Evolutionary conservation across 2,888 invertebrate species (phyloP).

Genomic region (Trissolcus brochymenae): DNA sequence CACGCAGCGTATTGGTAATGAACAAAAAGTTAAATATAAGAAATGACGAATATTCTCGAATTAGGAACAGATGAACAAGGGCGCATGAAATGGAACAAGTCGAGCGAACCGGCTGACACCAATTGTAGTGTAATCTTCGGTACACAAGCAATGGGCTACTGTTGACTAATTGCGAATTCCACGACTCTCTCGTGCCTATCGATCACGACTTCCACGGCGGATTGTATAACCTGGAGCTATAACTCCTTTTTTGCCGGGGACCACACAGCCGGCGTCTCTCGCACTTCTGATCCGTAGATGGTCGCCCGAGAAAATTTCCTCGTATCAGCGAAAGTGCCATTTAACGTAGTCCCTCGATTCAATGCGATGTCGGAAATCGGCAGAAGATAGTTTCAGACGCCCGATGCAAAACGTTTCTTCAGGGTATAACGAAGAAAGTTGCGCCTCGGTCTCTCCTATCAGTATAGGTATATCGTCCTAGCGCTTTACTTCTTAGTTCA

Average conservation of each 20-base stretch:
- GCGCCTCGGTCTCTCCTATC: constrained; percentile 21
- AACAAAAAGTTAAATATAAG: too few relatives aligned
- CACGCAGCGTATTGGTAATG: too few relatives aligned
- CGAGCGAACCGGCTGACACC: constrained; percentile 32
- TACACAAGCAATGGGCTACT: constrained; percentile 40
- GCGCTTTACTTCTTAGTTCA: constrained; percentile 23
- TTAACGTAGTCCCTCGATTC: constrained; percentile 54
- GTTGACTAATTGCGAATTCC: constrained; percentile 57
- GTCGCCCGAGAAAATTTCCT: constrained; percentile 66
- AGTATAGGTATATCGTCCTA: constrained; percentile 18
- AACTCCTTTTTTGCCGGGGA: constrained; percentile 64
- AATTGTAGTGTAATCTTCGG: constrained; percentile 52
- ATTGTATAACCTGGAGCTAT: constrained; percentile 63
- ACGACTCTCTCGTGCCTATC: constrained; percentile 57
- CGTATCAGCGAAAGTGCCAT: constrained; percentile 68
- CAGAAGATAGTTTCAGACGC: constrained; percentile 33
- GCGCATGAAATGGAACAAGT: constrained; percentile 34
- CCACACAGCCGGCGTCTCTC: constrained; percentile 61
- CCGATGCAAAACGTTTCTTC: constrained; percentile 34
- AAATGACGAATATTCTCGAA: not conserved
- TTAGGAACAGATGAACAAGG: not conserved
- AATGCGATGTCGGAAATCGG: constrained; percentile 55
- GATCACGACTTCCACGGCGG: constrained; percentile 58
- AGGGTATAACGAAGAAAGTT: constrained; percentile 35
- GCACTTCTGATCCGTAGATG: constrained; percentile 62